Evolutionary conservation across 2,797 vertebrate species (phyloP), one percentile per base, ranked within the genome.

Genomic region (Petrocephalus sullivani): DNA sequence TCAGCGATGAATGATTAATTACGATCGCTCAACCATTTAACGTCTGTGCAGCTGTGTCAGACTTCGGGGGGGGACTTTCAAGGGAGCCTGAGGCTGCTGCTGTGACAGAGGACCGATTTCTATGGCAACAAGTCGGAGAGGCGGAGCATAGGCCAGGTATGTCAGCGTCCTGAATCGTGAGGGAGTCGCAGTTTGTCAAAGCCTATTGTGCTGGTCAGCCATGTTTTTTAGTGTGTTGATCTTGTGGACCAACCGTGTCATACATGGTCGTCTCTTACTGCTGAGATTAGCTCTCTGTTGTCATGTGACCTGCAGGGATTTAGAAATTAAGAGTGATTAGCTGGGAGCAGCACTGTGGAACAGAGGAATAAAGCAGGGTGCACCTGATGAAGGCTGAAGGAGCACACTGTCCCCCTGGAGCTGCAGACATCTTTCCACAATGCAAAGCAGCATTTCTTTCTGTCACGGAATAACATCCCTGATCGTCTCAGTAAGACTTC

Each of bases 301-400:
- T 82, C 87, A 88, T 75, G 58, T 88, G 90, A 87, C 92, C 91
- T 60, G 84, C 86, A 67, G 91, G 93, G 94, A 91, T 0, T 91
- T 89, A 91, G 90, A 94, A 94, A 93, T 93, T 92, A 93, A 91
- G 92, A 92, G 90, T 91, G 93, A 94, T 93, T 93, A 93, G 90
- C 89, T 91, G 71, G 91, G 86, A 92, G 94, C 88, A 3, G 87
- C 71, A 89, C 90, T 92, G 90, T 88, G 90, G 90, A 91, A 89
- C 89, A 61, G 86, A 89, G 67, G 37, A 54, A 49, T 58, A 64
- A 58, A 87, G 60, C 87, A 75, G n/a, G 87, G 71, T 37, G 84
- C 19, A 87, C 82, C 92, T 91, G 91, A 93, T 93, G 92, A 93
- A 92, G 89, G 87, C 54, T 91, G 90, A 90, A 3, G 21, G 82